phyloP scores from a whole-genome alignment of 2,888 invertebrate genomes.

The Orthosia gothica region DNA sequence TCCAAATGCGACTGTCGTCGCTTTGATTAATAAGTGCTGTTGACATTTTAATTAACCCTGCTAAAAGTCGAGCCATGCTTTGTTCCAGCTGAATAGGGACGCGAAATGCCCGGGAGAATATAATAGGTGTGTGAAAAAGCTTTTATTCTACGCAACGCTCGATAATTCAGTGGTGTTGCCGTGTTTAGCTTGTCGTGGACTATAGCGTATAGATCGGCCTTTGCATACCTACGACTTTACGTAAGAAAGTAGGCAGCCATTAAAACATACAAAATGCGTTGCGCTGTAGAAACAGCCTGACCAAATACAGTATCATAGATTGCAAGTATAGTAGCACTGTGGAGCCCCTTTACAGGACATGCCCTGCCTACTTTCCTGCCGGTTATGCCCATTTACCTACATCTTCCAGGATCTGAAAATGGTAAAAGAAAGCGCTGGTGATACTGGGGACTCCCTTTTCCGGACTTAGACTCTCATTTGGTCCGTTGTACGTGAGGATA shows the following conservation, averaged over 20 bases:
- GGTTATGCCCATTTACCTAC: no score
- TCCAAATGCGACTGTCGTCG: conserved; percentile 69
- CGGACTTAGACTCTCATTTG: no score
- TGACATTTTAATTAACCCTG: conserved; percentile 90
- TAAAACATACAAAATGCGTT: no score
- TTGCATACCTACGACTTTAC: no score
- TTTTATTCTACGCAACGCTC: conserved; percentile 59
- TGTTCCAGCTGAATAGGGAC: conserved; percentile 82
- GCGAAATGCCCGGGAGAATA: conserved; percentile 74
- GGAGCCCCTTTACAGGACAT: background rate
- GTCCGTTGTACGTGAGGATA: no score
- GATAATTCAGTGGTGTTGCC: conserved; percentile 41
- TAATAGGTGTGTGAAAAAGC: conserved; percentile 66
- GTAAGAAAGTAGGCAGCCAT: no score
- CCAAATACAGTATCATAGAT: no score
- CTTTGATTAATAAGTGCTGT: conserved; percentile 89
- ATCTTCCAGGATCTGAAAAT: no score
- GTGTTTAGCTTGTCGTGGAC: conserved; percentile 4
- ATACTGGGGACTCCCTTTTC: no score
- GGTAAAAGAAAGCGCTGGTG: no score
- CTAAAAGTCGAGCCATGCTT: conserved; percentile 85
- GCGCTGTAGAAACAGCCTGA: no score
- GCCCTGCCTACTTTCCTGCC: background rate
- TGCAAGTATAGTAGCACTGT: background rate
- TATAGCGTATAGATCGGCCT: no score